phyloP scores from a whole-genome alignment of 2,113 vertebrate species.

The Lamprotornis superbus region DNA sequence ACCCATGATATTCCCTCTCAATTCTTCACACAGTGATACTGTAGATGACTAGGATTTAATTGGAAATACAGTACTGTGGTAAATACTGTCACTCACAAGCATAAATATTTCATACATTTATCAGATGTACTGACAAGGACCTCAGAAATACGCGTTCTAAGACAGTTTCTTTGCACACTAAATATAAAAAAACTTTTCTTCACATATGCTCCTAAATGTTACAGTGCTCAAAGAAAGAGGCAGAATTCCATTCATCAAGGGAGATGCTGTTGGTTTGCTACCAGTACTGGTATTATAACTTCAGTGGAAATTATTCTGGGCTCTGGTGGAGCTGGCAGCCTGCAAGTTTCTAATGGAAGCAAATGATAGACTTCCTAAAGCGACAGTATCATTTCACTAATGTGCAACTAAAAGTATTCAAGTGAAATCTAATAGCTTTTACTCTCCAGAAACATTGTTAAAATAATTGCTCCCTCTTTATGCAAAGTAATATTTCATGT shows the following conservation, averaged over 20 bases:
- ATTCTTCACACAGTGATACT: not conserved
- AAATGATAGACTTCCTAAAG: conserved; percentile 61
- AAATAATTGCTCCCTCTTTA: conserved; percentile 64
- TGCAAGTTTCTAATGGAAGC: conserved; percentile 38
- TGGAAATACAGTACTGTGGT: not conserved
- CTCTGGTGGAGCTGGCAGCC: not conserved
- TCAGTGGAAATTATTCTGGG: not conserved
- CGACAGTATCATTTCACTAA: conserved; percentile 50
- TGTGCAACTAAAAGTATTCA: conserved; percentile 51
- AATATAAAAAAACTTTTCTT: not conserved
- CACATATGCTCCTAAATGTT: not conserved
- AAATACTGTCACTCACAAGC: not conserved
- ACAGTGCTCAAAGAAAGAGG: not conserved
- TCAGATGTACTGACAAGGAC: not conserved
- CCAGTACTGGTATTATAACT: not conserved
- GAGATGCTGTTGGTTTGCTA: not conserved
- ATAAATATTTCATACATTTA: not conserved
- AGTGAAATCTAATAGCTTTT: conserved; percentile 61
- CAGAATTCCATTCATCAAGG: not conserved
- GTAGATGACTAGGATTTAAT: not conserved
- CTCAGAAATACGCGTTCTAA: not conserved
- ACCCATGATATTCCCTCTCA: not conserved
- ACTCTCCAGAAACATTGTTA: conserved; percentile 54
- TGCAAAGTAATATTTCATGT: conserved; percentile 31
- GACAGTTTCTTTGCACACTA: not conserved